Base-by-base conservation (phyloP, 1,140 invertebrate genomes). In the Drosophila nikananu region DNA sequence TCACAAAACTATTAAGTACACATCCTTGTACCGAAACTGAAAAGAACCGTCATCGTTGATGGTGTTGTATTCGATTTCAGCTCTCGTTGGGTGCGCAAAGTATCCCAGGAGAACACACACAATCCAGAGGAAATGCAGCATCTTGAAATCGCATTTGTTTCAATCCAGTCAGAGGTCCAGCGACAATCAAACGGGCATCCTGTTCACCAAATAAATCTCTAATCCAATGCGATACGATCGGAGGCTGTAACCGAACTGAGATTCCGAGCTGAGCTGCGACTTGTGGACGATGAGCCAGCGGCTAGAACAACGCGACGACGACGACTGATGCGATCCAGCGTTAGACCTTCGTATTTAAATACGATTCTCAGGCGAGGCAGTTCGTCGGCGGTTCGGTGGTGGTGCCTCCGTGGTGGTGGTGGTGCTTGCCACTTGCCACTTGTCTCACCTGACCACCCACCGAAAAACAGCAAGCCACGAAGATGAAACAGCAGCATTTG, bases 11-110 rank as follows among this genome's bases (percentile, higher is more conserved):
- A 30, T 35, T 32, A 27, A 12, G 21, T 51, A 64, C 35, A 12
- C 12, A 19, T 55, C 30, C 32, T 15, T 42, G 55, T 55, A 94
- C 94, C 95, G 95, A 92, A 95, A 96, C 92, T 95, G 94, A 80
- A 94, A 96, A 23, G 95, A 95, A 78, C 95, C 95, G 93, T 95
- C 95, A n/a, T 93, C 93, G 76, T 95, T 94, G 15, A 95, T 94
- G 57, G 87, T 94, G 64, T 94, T 95, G 71, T 94, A 94, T 42
- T 95, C 94, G 59, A 92, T 92, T 48, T 92, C 91, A 19, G 75
- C 86, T 48, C 57, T 64, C 41, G 78, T 77, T 49, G 79, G 63
- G 46, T 57, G 27, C 21, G 10, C 49, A 37, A 77, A 44, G n/a
- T 70, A 59, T 27, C 74, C 86, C 57, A 86, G 19, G 12, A 77